phyloP scores from a whole-genome alignment of 2,888 invertebrate genomes.

The Charanyca ferruginea region DNA sequence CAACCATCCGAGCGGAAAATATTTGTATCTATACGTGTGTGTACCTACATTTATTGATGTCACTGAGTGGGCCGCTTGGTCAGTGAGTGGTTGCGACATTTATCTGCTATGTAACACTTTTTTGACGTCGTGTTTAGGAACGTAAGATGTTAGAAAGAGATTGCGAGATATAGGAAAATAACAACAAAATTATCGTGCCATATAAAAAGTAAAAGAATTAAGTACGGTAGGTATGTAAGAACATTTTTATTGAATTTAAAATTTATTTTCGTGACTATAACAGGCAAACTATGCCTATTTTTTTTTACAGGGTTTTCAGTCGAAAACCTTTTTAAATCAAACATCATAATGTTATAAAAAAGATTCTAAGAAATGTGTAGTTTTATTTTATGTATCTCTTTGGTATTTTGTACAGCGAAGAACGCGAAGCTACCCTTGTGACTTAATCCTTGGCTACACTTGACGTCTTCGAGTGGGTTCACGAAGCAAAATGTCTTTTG shows the following conservation, averaged over 20 bases:
- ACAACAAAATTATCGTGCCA: neutral
- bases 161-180: neutral
- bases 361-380: neutral
- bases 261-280: neutral
- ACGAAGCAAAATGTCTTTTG: conserved; percentile 69
- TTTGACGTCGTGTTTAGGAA: neutral
- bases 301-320: neutral
- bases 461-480: conserved; percentile 65
- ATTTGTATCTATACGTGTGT: conserved; percentile 37
- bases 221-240: neutral
- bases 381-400: conserved; percentile 3
- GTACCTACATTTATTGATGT: conserved; percentile 39
- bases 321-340: neutral
- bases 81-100: conserved; percentile 11
- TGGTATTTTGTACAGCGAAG: conserved; percentile 45
- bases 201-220: neutral
- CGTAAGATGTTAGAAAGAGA: neutral
- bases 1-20: conserved; percentile 53
- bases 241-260: too few species aligned
- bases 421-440: conserved; percentile 50
- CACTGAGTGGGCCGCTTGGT: conserved; percentile 34
- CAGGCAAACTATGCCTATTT: neutral
- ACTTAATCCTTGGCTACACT: conserved; percentile 63
- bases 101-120: conserved; percentile 1
- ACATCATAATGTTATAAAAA: neutral